Conservation (phyloP, 2,113 vertebrate species). For the Hippocampus comes region DNA sequence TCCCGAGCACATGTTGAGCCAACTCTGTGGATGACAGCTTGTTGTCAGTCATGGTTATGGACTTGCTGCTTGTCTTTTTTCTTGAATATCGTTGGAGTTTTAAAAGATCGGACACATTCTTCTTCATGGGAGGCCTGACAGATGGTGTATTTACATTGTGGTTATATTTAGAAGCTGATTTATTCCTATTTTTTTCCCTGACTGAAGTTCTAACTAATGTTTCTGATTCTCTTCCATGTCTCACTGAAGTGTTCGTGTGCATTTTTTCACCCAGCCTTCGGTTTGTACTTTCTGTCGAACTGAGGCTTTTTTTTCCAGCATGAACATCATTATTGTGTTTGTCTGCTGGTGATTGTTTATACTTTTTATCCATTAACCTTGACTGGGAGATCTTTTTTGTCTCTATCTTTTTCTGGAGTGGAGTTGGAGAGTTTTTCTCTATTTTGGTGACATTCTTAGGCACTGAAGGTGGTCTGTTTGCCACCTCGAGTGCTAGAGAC, state of each 20-base stretch:
- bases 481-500: conserved; percentile 23
- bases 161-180: conserved; percentile 33
- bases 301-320: conserved; percentile 40
- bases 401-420: conserved; percentile 8
- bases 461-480: conserved; percentile 28
- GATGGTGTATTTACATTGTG: conserved; percentile 58
- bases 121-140: conserved; percentile 53
- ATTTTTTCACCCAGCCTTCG: conserved; percentile 24
- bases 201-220: conserved; percentile 19
- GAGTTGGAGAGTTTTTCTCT: conserved; percentile 4
- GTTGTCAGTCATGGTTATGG: conserved; percentile 60
- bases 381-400: conserved; percentile 38
- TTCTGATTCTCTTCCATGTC: conserved; percentile 16
- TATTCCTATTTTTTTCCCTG: conserved; percentile 33
- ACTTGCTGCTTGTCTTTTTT: conserved; percentile 64
- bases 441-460: conserved; percentile 23
- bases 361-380: conserved; percentile 5
- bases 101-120: conserved; percentile 60
- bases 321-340: conserved; percentile 39
- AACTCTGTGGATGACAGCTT: conserved; percentile 35
- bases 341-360: conserved; percentile 39
- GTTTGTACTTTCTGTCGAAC: conserved; percentile 45
- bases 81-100: conserved; percentile 35
- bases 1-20: conserved; percentile 78
- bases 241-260: neutral